Percentiles rank a stretch among this genome's conserved stretches.
phyloP scores from a whole-genome alignment of 2,113 vertebrate species.

The Uropsilus gracilis region DNA sequence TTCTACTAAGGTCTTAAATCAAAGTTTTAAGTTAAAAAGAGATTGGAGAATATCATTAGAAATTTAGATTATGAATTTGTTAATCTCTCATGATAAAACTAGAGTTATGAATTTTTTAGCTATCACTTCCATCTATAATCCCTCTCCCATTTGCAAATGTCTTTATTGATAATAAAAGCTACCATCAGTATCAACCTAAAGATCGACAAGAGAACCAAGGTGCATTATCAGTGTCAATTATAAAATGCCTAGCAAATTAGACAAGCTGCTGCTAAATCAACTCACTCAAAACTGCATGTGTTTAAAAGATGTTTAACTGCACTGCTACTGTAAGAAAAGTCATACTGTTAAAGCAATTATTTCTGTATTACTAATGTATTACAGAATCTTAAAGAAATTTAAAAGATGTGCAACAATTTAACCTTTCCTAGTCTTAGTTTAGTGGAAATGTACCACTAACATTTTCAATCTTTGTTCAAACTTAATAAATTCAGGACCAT shows the following conservation, averaged over 20 bases:
- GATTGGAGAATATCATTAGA: background rate
- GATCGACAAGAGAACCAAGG: background rate
- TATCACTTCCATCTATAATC: background rate
- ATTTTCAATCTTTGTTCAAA: constrained; percentile 59
- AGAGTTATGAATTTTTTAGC: background rate
- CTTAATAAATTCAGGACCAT: constrained; percentile 49
- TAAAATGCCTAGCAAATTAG: constrained; percentile 9
- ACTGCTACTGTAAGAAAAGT: background rate
- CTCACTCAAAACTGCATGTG: background rate
- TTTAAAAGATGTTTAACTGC: constrained; percentile 36
- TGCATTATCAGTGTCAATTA: background rate
- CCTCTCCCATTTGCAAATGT: background rate
- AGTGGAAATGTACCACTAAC: background rate
- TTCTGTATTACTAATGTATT: constrained; percentile 29
- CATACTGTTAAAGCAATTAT: constrained; percentile 1
- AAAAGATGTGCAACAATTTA: constrained; percentile 46
- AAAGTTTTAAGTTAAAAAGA: constrained; percentile 34
- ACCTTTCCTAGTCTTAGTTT: constrained; percentile 60
- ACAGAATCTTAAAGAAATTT: constrained; percentile 54
- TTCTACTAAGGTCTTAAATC: constrained; percentile 11
- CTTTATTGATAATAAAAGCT: background rate
- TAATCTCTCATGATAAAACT: background rate
- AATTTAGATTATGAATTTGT: background rate
- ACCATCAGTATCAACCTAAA: background rate
- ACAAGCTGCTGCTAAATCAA: background rate